Evolutionary conservation across 2,888 invertebrate species (phyloP), one percentile per base, ranked within the genome.

Genomic region (Eupithecia dodoneata): DNA sequence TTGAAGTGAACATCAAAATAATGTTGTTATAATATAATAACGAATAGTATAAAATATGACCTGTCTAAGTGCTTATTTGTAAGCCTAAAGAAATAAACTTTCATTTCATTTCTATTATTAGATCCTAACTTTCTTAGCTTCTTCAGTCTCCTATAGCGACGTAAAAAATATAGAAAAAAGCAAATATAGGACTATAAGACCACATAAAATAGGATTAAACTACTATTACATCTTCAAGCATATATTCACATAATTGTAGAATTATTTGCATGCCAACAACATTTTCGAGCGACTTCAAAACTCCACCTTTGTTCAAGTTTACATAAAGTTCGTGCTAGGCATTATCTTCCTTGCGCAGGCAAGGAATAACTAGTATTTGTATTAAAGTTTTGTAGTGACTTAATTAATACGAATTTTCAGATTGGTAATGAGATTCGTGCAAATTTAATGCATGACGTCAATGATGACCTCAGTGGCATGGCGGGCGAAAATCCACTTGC

Each of bases 261-360:
- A 76, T 72, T 77, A 80, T 72, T 77, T 76, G 76, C 76, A 72
- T 81, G 79, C 81, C 75, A 82, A 85, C 83, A 85, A 85, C 86
- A 87, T 87, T 85, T 87, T 85, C 79, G 71, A 83, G 77, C 77
- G 85, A 88, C 83, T 86, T 85, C 79, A 75, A 65, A 78, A 78
- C 69, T 79, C 81, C 80, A 84, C 79, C 76, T 81, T 80, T 84
- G 85, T 85, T 86, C 84, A 85, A 88, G 87, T 89, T 89, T 87
- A 82, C 83, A 78, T 82, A 81, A 86, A 87, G 84, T 90, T 89
- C 80, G 84, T 82, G 82, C 84, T 77, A 81, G 82, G 82, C 83
- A 87, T 89, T 89, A 90, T 90, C 87, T 87, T 81, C 80, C 83
- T 83, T 82, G 84, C 82, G 83, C 87, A 87, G 86, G 81, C 83